Base-by-base conservation (phyloP, 2,888 invertebrate genomes). In the Idaea straminata region DNA sequence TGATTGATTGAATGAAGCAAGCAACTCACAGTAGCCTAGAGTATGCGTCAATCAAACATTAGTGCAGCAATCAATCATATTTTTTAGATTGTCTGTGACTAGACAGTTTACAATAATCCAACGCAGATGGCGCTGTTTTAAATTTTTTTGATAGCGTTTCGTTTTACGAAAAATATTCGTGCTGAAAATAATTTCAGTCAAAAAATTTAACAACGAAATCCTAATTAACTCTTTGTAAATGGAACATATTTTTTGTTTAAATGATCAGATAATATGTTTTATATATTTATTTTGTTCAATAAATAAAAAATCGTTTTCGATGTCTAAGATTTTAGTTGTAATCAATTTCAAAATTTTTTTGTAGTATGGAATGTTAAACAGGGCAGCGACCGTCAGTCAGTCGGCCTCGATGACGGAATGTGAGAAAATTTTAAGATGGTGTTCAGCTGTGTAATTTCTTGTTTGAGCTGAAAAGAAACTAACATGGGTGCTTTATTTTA, bases 321-420 rank as follows among this genome's bases (percentile, higher is more conserved):
- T 25, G 3, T 25, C 25, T 25, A 25, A 1, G 4, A 47, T 10
- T 47, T 10, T 47, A 47, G 47, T 47, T 13, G 47, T 13, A 47
- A 47, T 47, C 47, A 47, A 47, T 47, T 7, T 47, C 13, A 6
- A 5, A 13, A 25, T 3, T 5, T 47, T 47, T 82, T 83, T 84
- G 82, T 85, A 58, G 66, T 80, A 63, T 57, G 88, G 76, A 86
- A 79, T 75, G 77, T 74, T 65, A 47, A 70, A 69, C 83, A 86
- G 90, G 89, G 89, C 89, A 90, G 89, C 91, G 90, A 91, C 89
- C 89, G 87, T 89, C 90, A 84, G 84, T 75, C 89, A 80, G 77
- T 88, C 86, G 83, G 87, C 89, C 89, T 85, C 91, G 89, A 91
- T 92, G 92, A 91, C 92, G 92, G 92, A 91, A 91, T 92, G 89